These are phyloP conservation scores for Chrysochloris asiatica DNA, from an alignment of 2,113 vertebrate genomes.

Conservation along the genomic window DNA sequence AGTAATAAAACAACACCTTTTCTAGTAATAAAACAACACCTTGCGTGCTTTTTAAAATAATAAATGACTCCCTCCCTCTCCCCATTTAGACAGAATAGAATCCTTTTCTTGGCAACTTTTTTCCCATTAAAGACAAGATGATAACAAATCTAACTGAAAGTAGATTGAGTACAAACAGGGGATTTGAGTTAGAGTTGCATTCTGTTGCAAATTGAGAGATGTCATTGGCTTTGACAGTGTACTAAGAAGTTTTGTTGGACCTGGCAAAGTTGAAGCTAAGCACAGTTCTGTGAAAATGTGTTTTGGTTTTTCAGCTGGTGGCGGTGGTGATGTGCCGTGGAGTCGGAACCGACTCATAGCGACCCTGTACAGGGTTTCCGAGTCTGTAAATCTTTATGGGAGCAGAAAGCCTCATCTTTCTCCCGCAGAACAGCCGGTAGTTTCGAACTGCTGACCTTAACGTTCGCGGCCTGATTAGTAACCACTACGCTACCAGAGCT, in stretches of 20 bases:
- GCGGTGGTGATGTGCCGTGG: too few relatives aligned
- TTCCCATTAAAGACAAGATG: background rate
- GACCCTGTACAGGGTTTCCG: too few relatives aligned
- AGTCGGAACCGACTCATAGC: too few relatives aligned
- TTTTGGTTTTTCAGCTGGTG: too few relatives aligned
- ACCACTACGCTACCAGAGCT: too few relatives aligned
- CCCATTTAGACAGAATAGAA: background rate
- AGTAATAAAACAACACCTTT: background rate
- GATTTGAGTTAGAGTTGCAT: background rate
- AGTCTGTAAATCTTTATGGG: too few relatives aligned
- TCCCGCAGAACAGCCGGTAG: too few relatives aligned
- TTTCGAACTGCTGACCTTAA: too few relatives aligned
- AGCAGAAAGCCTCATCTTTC: too few relatives aligned
- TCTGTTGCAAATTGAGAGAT: background rate
- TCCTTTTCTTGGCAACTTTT: background rate
- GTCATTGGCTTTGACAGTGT: background rate
- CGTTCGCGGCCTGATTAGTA: too few relatives aligned
- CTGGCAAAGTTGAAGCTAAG: background rate
- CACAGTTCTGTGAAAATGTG: background rate
- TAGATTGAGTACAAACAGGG: background rate
- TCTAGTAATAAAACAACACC: background rate
- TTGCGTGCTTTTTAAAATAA: background rate
- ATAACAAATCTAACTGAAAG: background rate
- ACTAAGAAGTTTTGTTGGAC: background rate
- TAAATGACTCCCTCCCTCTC: background rate